Conservation (phyloP, 2,113 vertebrate genomes). For the Phodopus roborovskii region DNA sequence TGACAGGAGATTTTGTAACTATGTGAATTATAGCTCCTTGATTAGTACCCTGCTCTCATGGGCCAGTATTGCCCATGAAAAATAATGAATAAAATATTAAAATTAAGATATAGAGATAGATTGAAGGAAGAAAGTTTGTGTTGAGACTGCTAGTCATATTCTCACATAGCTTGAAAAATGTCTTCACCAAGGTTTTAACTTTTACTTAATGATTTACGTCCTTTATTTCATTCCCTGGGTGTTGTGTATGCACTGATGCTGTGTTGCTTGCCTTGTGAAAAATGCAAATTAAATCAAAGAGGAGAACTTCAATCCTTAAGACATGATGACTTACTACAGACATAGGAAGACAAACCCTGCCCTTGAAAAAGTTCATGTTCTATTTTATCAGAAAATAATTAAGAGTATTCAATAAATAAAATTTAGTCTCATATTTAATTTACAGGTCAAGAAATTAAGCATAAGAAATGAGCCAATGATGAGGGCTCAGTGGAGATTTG, state of each 20-base stretch:
- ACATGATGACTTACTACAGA: conserved; percentile 8
- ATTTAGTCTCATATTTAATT: background rate
- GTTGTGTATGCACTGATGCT: background rate
- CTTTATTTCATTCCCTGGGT: conserved; percentile 34
- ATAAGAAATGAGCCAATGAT: background rate
- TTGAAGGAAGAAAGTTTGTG: conserved; percentile 33
- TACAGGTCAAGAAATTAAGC: conserved; percentile 9
- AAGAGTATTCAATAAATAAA: background rate
- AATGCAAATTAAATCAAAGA: conserved; percentile 16
- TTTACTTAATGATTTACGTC: conserved; percentile 56
- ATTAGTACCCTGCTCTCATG: conserved; percentile 1
- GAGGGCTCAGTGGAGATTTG: background rate
- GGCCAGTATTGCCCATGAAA: conserved; percentile 46
- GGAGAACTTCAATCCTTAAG: background rate
- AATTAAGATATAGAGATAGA: conserved; percentile 26
- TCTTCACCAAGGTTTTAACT: conserved; percentile 55
- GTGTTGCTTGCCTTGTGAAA: conserved; percentile 33
- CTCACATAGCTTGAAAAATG: conserved; percentile 40
- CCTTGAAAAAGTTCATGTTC: background rate
- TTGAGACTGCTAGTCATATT: conserved; percentile 43
- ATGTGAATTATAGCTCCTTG: background rate
- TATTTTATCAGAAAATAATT: conserved; percentile 40
- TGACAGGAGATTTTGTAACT: conserved; percentile 6
- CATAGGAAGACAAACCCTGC: background rate
- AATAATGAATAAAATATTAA: conserved; percentile 59